Base-by-base conservation (phyloP, 2,888 invertebrate genomes). In the Polydrusus tereticollis region DNA sequence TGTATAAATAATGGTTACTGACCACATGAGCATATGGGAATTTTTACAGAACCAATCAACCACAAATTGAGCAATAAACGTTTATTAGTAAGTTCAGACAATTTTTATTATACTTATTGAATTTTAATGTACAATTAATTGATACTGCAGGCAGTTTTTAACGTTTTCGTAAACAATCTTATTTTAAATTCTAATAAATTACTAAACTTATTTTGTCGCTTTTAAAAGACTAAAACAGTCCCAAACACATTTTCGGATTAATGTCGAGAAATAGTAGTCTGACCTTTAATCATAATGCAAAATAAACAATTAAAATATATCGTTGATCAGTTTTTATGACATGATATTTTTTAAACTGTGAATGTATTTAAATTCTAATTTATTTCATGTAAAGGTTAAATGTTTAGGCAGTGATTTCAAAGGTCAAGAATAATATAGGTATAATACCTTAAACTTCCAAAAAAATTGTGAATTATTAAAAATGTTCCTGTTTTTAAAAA, bases 281-380 rank as follows among this genome's bases (percentile, higher is more conserved):
- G 50, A 50, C 50, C 23, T 50, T 50, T 50, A 14, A 50, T 14
- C 12, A 50, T 7, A 26, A 50, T 21, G 14, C 20, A 50, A 26
- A 26, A 50, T 26, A 50, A 50, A 50, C 50, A 50, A 50, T 50
- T 50, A 26, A 50, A 50, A 50, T 26, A 14, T 23, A 26, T 26
- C 6, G 50, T 14, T 50, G 50, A 14, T 50, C 26, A 50, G 50
- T 26, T 50, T 21, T 47, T 21, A 47, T 47, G 47, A 47, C 47
- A 47, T 21, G 47, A 10, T n/a, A 47, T 47, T 47, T 47, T 45
- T 47, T 47, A n/a, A 47, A 21, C 3, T 47, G 10, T 23, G 21
- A 47, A 45, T 45, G 20, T 45, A 45, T 47, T 47, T 47, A 23
- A 47, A 47, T 47, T 47, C 23, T 21, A 47, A 47, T 47, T 47